Base-by-base conservation (phyloP, 2,888 invertebrate species). In the Glomeris marginata region DNA sequence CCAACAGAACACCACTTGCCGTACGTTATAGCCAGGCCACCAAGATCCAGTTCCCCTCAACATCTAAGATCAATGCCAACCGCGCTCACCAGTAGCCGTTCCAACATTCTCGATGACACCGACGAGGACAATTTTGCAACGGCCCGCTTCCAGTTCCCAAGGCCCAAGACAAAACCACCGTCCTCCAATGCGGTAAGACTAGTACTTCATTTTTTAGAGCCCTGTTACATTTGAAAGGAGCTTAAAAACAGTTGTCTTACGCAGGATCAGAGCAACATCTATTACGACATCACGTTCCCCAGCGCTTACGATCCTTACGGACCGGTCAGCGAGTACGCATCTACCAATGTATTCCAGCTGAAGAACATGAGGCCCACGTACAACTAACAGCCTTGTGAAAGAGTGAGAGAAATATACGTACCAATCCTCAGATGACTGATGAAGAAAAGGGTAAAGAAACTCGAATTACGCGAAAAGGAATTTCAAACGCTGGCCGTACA, bases 41-140 rank as follows among this genome's bases (percentile, higher is more conserved):
- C 42, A 36, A 15, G 21, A 20, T 45, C 44, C 45, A 44, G 28
- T 38, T 16, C 49, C n/a, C 28, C 45, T 21, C 49, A 49, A 49
- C 44, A 36, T 11, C 16, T 49, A 33, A 44, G 49, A 37, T 49
- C 49, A 20, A 34, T 49, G 33, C 49, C 49, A 10, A 16, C 44
- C 21, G 34, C 43, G 15, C 38, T 49, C 18, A 37, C 44, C 20
- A 45, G 37, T 35, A 49, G 49, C 45, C 44, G 49, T 28, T 49
- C 49, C 37, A 49, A 49, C 34, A 49, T 49, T 36, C 33, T 49
- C 36, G 49, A 49, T 34, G 49, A 49, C 45, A 49, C 49, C 34
- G 49, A 49, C 33, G 49, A 49, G 36, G 49, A 35, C 20, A 33
- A 43, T 36, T 42, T 22, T 21, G 43, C 8, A 15, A 43, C n/a